Percentiles rank a stretch among this genome's conserved stretches.
phyloP scores from a whole-genome alignment of 1,140 invertebrate species.

The Drosophila hydei region DNA sequence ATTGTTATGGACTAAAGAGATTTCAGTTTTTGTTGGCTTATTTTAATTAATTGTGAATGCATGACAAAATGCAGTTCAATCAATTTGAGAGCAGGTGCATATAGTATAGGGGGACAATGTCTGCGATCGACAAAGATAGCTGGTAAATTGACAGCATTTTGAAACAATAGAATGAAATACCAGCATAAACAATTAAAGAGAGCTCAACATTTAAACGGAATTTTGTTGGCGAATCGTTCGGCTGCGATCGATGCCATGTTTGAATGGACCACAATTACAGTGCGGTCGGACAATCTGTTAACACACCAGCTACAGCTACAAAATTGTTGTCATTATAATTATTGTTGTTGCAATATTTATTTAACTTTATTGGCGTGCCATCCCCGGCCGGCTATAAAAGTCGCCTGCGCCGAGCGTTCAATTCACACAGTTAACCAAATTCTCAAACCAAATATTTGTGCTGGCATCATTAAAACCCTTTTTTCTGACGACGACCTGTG shows the following conservation, averaged over 20 bases:
- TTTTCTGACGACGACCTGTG: conserved; percentile 34
- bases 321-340: conserved; percentile 38
- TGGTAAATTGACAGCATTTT: conserved; percentile 28
- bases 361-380: background rate
- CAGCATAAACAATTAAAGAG: conserved; percentile 75
- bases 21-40: background rate
- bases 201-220: conserved; percentile 72
- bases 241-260: conserved; percentile 20
- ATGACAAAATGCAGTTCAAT: conserved; percentile 77
- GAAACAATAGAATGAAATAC: conserved; percentile 39
- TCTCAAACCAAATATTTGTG: conserved; percentile 52
- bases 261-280: conserved; percentile 13
- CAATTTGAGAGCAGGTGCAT: conserved; percentile 17
- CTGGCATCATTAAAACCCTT: conserved; percentile 52
- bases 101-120: conserved; percentile 17
- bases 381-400: conserved; percentile 3
- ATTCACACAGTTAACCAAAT: conserved; percentile 12
- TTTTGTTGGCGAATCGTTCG: conserved; percentile 67
- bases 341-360: conserved; percentile 1
- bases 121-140: conserved; percentile 19
- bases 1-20: background rate
- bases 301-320: conserved; percentile 31
- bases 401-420: background rate
- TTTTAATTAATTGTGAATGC: conserved; percentile 48
- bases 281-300: conserved; percentile 41